phyloP scores from a whole-genome alignment of 2,888 invertebrate genomes.

The Mythimna pallens region DNA sequence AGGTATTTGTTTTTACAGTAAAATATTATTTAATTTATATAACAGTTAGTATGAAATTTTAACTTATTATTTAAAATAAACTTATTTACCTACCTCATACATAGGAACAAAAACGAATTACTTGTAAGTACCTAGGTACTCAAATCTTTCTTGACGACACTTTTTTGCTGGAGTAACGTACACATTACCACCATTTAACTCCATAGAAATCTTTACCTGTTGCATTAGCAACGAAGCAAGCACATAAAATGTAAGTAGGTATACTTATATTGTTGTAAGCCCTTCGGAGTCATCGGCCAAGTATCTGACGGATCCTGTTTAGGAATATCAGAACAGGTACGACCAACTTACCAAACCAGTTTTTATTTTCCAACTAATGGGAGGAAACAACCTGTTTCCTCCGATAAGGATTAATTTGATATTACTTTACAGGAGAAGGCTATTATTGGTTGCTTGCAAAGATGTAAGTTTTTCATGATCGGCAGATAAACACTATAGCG shows the following conservation, averaged over 20 bases:
- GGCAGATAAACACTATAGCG: neutral
- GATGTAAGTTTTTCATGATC: too few species aligned
- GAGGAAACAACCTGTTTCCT: slow-evolving; percentile 7
- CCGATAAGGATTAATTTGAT: neutral
- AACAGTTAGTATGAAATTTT: too few species aligned
- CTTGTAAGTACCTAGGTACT: too few species aligned
- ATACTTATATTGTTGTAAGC: neutral
- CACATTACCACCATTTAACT: too few species aligned
- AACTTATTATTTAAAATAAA: too few species aligned
- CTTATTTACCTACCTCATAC: too few species aligned
- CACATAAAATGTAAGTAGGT: neutral
- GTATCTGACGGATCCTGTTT: slow-evolving; percentile 24
- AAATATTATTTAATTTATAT: too few species aligned
- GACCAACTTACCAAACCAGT: slow-evolving; percentile 23
- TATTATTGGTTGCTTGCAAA: neutral
- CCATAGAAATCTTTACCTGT: neutral
- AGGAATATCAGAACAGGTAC: slow-evolving; percentile 30
- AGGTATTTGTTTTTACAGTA: too few species aligned
- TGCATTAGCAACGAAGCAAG: neutral
- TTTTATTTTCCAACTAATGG: slow-evolving; percentile 14
- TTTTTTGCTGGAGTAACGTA: too few species aligned
- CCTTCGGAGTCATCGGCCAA: slow-evolving; percentile 22
- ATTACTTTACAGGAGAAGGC: slow-evolving; percentile 1
- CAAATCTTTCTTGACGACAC: too few species aligned
- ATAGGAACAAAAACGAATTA: too few species aligned